Base-by-base conservation (phyloP, 2,797 vertebrate species). In the Squalus acanthias region DNA sequence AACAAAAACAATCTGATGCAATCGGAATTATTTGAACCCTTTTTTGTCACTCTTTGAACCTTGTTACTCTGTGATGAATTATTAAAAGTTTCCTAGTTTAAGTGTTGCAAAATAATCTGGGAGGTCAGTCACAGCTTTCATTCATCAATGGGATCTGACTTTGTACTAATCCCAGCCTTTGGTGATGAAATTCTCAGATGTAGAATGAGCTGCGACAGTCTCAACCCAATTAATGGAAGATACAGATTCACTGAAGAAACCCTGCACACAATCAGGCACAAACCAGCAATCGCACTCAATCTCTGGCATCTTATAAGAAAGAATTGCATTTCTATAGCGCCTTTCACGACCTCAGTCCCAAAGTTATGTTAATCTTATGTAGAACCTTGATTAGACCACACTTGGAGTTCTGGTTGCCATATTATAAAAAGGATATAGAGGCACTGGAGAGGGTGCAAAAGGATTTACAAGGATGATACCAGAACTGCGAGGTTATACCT, bases 1-100 rank as follows among this genome's bases (percentile, higher is more conserved):
- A 70, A 70, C 67, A 46, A 69, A 95, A 95, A 91, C 57, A 95
- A 24, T 69, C n/a, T 70, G 39, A 70, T 93, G 91, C 91, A 67
- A 91, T 29, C 29, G 10, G 29, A 93, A 95, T 70, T 39, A 67
- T 39, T 93, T 17, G 10, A 60, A 33, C 39, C 13, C 53, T 33
- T 67, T 60, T 26, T 65, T 65, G 57, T 1, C 29, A 12, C 65
- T 3, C 65, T 50, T 22, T 70, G 46, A 69, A 50, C 65, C 39
- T 24, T 26, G 20, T 95, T 69, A 95, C n/a, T 65, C 33, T 39
- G 33, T 67, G 17, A 69, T 67, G 17, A 69, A 69, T 50, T 70
- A 69, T 46, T 69, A 24, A 70, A 93, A 22, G 17, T 33, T 57
- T 39, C 33, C 26, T 1, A 67, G 63, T 10, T 24, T 33, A 91